Evolutionary conservation across 2,888 invertebrate genomes (phyloP).

Genomic region (Cheilosia pagana): DNA sequence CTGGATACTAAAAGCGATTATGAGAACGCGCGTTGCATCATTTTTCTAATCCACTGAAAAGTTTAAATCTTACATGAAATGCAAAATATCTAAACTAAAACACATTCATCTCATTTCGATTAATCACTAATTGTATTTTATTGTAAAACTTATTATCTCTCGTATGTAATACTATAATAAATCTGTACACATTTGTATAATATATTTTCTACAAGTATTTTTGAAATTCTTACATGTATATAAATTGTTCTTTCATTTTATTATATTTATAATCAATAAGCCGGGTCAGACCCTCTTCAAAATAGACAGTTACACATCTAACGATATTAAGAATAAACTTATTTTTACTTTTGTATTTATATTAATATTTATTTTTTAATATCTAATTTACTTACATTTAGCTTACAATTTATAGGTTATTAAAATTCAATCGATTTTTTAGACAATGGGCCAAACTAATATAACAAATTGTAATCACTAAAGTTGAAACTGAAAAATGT

Average conservation of each 20-base stretch:
- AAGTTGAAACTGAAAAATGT: too few species aligned
- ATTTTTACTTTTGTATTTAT: not conserved
- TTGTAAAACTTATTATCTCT: conserved; percentile 50
- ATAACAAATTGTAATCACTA: too few species aligned
- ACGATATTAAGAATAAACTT: not conserved
- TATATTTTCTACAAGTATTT: not conserved
- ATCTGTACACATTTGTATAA: conserved; percentile 31
- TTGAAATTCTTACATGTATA: conserved; percentile 5
- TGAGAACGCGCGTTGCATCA: too few species aligned
- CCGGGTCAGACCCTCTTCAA: conserved; percentile 57
- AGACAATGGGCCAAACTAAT: not conserved
- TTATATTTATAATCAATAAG: conserved; percentile 17
- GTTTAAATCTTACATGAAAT: too few species aligned
- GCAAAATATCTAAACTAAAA: not conserved
- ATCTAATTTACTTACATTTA: not conserved
- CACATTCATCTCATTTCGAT: not conserved
- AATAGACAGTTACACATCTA: not conserved
- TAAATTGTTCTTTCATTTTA: not conserved
- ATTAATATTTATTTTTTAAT: conserved; percentile 1
- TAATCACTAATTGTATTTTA: conserved; percentile 37
- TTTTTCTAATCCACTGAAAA: too few species aligned
- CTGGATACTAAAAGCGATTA: too few species aligned
- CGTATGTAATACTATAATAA: conserved; percentile 17
- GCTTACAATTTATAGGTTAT: conserved; percentile 4
- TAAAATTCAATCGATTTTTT: conserved; percentile 55